Evolutionary conservation across 30 jellyfish, hydroid and myxozoan genomes (phyloP).

Genomic region (Chrysaora quinquecirrha): DNA sequence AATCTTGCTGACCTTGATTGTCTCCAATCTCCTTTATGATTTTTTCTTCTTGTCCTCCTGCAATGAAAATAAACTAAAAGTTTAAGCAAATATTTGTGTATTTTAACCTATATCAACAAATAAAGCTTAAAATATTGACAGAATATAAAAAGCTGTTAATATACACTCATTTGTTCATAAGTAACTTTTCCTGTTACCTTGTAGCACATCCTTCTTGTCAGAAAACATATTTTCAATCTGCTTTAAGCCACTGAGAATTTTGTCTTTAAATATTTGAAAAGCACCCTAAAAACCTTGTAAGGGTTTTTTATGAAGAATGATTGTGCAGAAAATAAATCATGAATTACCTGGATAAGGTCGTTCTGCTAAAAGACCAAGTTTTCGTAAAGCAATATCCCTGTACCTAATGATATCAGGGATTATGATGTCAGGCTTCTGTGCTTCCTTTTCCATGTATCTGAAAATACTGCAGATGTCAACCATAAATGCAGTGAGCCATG

Average conservation of each 20-base stretch:
- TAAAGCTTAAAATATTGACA: no score
- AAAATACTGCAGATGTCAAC: slow-evolving; percentile 1
- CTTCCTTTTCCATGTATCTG: background rate
- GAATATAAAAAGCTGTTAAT: no score
- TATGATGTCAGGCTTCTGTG: background rate
- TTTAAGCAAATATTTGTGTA: no score
- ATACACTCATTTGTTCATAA: background rate
- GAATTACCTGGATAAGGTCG: slow-evolving; percentile 7
- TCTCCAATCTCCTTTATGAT: background rate
- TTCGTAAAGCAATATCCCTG: slow-evolving; percentile 5
- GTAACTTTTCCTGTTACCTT: background rate
- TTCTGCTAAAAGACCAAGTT: background rate
- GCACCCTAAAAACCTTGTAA: background rate
- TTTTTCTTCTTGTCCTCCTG: slow-evolving; percentile 46
- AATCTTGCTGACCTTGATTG: background rate
- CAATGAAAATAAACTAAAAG: no score
- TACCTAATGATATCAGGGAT: slow-evolving; percentile 8
- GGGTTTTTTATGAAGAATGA: background rate
- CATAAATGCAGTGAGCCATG: slow-evolving; percentile 12
- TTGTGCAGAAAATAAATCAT: background rate
- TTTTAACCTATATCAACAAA: no score
- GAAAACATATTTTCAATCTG: background rate
- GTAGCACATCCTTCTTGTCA: background rate
- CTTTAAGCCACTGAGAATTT: background rate
- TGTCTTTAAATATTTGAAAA: background rate